phyloP scores from a whole-genome alignment of 2,888 invertebrate genomes.

The Campoplex capitator region DNA sequence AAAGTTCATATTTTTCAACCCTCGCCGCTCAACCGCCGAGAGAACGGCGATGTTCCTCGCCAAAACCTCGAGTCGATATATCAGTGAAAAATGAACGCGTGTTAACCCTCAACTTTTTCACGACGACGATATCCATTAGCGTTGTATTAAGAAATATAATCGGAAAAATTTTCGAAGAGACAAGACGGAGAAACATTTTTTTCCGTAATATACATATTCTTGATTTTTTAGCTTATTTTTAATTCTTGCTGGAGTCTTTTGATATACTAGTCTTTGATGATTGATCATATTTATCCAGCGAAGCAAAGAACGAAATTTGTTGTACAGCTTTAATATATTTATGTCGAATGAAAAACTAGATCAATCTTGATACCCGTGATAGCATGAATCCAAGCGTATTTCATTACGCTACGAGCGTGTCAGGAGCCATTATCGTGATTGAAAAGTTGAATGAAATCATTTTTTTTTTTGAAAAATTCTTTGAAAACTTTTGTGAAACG shows the following conservation, averaged over 20 bases:
- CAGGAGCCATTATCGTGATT: background rate
- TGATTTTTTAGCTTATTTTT: background rate
- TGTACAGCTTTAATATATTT: background rate
- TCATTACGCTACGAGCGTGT: background rate
- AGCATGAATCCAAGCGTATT: background rate
- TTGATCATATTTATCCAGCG: background rate
- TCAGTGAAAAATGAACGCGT: constrained; percentile 30
- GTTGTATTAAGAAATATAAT: constrained; percentile 10
- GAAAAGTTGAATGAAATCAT: background rate
- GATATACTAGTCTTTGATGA: background rate
- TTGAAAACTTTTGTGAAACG: background rate
- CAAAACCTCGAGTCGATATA: constrained; percentile 23
- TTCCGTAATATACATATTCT: background rate
- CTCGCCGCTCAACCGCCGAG: background rate
- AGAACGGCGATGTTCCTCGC: background rate
- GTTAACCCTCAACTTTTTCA: constrained; percentile 3
- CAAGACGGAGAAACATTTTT: background rate
- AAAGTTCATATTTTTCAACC: background rate
- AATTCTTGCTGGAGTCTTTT: background rate
- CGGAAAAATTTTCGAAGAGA: background rate
- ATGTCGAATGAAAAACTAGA: no score
- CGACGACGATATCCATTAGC: constrained; percentile 18
- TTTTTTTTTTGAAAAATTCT: no score
- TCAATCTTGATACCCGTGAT: background rate
- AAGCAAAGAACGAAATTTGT: background rate